A percentile compares a stretch with the other conserved stretches of the same genome.
Evolutionary conservation across 2,888 invertebrate genomes (phyloP).

Genomic region (Glomeris marginata): DNA sequence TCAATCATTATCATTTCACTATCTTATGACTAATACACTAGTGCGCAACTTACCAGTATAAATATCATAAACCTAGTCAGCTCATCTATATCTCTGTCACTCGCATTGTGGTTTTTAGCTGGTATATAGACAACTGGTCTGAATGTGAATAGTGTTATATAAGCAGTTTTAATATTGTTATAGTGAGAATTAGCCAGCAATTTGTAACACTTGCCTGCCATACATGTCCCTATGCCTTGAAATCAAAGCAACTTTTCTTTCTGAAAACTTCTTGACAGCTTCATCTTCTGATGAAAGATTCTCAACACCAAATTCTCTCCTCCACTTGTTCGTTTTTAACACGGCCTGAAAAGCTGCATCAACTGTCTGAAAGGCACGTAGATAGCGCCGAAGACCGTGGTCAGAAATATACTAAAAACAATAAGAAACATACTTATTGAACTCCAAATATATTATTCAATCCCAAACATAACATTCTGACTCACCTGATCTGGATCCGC

Average conservation of each 20-base stretch:
- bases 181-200: too few species aligned
- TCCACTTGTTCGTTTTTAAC: constrained; percentile 65
- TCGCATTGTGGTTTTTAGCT: constrained; percentile 53
- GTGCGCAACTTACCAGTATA: constrained; percentile 41
- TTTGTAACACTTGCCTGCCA: constrained; percentile 34
- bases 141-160: background rate
- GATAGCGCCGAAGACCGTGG: constrained; percentile 46
- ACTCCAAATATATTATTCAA: background rate
- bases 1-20: background rate
- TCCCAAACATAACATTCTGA: background rate
- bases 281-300: constrained; percentile 40
- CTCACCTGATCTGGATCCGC: constrained; percentile 48
- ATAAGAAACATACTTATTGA: too few species aligned
- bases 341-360: constrained; percentile 60
- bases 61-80: constrained; percentile 62
- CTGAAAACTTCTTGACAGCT: constrained; percentile 40
- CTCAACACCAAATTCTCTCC: constrained; percentile 51
- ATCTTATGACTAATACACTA: background rate
- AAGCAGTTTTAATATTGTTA: too few species aligned
- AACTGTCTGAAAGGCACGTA: constrained; percentile 55
- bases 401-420: constrained; percentile 46
- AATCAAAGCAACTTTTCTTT: constrained; percentile 48
- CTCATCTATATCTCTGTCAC: constrained; percentile 55
- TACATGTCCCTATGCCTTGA: constrained; percentile 52
- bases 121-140: constrained; percentile 65